Conservation (phyloP, 2,888 invertebrate species). For the Caenorhabditis wallacei region DNA sequence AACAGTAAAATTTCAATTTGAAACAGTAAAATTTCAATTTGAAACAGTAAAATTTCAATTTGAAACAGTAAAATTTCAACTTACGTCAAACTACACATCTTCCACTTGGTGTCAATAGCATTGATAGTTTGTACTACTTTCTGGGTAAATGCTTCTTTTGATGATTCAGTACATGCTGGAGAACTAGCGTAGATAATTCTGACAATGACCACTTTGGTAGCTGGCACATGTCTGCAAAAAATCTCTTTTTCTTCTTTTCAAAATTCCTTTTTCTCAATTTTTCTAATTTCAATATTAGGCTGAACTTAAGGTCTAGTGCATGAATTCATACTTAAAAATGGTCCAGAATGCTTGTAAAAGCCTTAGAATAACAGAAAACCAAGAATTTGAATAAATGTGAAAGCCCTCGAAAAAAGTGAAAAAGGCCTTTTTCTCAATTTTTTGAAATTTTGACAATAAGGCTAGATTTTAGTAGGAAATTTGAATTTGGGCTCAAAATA, state of each 20-base stretch:
- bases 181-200: slow-evolving; percentile 96
- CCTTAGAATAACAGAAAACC: too few species aligned
- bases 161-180: slow-evolving; percentile 96
- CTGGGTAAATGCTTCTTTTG: slow-evolving; percentile 86
- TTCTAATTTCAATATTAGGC: too few species aligned
- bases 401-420: too few species aligned
- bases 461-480: too few species aligned
- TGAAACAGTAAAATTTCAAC: slow-evolving; percentile 18
- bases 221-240: slow-evolving; percentile 89
- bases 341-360: too few species aligned
- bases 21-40: too few species aligned
- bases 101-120: slow-evolving; percentile 95
- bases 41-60: neutral
- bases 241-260: too few species aligned
- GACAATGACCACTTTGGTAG: slow-evolving; percentile 95
- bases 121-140: slow-evolving; percentile 93
- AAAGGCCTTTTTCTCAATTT: too few species aligned
- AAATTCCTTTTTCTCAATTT: neutral
- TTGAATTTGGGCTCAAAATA: too few species aligned
- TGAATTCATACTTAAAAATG: too few species aligned
- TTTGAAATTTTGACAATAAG: too few species aligned
- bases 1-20: neutral
- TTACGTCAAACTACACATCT: slow-evolving; percentile 89
- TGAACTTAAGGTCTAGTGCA: neutral
- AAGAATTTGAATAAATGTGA: too few species aligned